These are phyloP conservation scores for Chelidonichthys spinosus DNA, from an alignment of 2,797 vertebrate genomes.

Conservation along the genomic window DNA sequence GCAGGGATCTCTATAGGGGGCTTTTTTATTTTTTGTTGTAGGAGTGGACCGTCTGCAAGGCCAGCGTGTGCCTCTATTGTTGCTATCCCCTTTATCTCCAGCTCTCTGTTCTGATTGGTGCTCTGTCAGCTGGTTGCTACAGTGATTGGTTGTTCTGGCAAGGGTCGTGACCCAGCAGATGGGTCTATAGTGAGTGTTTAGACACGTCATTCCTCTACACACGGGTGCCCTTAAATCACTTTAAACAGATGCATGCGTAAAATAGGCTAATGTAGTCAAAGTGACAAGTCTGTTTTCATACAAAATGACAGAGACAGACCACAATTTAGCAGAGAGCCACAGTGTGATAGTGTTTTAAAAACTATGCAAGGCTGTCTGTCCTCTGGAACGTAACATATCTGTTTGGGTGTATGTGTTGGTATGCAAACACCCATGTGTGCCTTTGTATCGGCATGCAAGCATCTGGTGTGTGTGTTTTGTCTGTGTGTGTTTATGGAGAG, in stretches of 20 bases:
- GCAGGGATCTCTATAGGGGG: conserved; percentile 25
- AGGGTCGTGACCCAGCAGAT: conserved; percentile 78
- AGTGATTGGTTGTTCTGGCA: conserved; percentile 65
- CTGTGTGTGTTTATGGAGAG: conserved; percentile 50
- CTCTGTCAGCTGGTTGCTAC: conserved; percentile 63
- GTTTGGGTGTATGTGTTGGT: conserved; percentile 56
- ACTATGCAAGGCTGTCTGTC: conserved; percentile 23
- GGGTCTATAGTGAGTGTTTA: conserved; percentile 58
- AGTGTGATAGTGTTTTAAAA: conserved; percentile 6
- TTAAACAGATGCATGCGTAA: conserved; percentile 34
- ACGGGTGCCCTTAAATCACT: conserved; percentile 34
- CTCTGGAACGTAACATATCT: conserved; percentile 18
- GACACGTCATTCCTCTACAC: conserved; percentile 60
- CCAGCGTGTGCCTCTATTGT: conserved; percentile 79
- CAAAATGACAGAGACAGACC: neutral
- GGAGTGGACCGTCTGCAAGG: conserved; percentile 53
- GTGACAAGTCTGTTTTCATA: neutral
- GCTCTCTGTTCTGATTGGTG: conserved; percentile 69
- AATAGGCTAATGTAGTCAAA: conserved; percentile 16
- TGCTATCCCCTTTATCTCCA: conserved; percentile 54
- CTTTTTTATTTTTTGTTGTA: conserved; percentile 15
- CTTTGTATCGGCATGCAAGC: conserved; percentile 71
- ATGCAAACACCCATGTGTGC: conserved; percentile 62
- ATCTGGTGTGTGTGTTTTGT: conserved; percentile 76
- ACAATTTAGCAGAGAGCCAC: conserved; percentile 4